These are phyloP conservation scores for Branchipolynoe longqiensis DNA, from an alignment of 2,888 invertebrate genomes.

Conservation along the genomic window DNA sequence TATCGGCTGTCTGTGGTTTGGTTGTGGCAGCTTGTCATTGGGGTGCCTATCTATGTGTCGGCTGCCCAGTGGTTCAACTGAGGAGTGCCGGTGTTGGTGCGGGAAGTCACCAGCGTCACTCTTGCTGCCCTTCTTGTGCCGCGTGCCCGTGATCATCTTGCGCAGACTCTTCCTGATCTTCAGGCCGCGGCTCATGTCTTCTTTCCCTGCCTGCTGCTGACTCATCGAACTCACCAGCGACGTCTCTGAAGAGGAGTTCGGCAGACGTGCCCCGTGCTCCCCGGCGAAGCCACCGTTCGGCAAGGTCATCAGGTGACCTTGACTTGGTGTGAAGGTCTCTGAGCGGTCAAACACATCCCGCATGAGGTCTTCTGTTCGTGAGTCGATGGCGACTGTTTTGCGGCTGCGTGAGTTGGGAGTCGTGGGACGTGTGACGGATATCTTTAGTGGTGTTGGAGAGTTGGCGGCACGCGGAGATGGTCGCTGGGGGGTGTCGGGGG, in stretches of 20 bases:
- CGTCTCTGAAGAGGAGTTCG: slow-evolving; percentile 64
- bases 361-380: slow-evolving; percentile 25
- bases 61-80: too few species aligned
- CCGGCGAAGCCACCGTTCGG: not conserved
- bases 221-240: slow-evolving; percentile 58
- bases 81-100: too few species aligned
- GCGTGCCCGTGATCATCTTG: slow-evolving; percentile 63
- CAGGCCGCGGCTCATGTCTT: slow-evolving; percentile 64
- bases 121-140: not conserved
- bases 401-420: slow-evolving; percentile 29
- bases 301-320: not conserved
- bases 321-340: not conserved
- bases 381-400: slow-evolving; percentile 37
- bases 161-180: slow-evolving; percentile 68
- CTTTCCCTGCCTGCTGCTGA: slow-evolving; percentile 57
- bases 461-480: not conserved
- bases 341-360: slow-evolving; percentile 28
- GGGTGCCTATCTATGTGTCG: not conserved
- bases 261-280: not conserved
- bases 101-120: not conserved
- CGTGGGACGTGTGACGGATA: slow-evolving; percentile 7
- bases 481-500: slow-evolving; percentile 17
- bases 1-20: not conserved
- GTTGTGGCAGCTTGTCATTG: not conserved
- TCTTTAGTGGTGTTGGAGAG: slow-evolving; percentile 40